Evolutionary conservation across 2,797 vertebrate species (phyloP).

Genomic region (Danionella dracula): DNA sequence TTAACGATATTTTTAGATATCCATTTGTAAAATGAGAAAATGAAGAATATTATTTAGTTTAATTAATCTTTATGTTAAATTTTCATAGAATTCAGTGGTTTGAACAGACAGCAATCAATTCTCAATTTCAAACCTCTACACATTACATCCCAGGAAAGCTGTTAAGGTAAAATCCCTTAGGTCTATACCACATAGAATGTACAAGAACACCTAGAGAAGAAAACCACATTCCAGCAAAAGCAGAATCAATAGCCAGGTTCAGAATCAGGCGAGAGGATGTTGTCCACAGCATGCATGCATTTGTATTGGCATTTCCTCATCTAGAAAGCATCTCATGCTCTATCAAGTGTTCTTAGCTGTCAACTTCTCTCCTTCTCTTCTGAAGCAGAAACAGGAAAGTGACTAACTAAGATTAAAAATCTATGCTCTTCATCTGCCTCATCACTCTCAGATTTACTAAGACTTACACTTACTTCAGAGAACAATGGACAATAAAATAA

Average conservation of each 20-base stretch:
- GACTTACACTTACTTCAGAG: too few relatives aligned
- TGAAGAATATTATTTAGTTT: too few relatives aligned
- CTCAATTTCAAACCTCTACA: too few relatives aligned
- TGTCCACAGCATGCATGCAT: neutral
- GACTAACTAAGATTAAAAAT: slow-evolving; percentile 46
- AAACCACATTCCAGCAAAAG: neutral
- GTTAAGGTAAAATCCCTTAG: neutral
- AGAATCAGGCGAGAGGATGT: neutral
- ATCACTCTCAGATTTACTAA: slow-evolving; percentile 69
- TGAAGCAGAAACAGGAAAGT: too few relatives aligned
- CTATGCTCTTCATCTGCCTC: slow-evolving; percentile 87
- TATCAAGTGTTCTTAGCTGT: neutral
- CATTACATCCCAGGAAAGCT: too few relatives aligned
- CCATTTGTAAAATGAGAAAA: too few relatives aligned
- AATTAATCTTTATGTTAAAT: too few relatives aligned
- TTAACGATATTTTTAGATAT: too few relatives aligned
- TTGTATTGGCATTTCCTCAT: neutral
- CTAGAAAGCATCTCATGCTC: neutral
- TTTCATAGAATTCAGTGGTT: too few relatives aligned
- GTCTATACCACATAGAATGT: neutral
- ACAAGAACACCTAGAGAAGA: neutral
- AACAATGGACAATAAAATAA: too few relatives aligned
- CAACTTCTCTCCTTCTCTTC: neutral
- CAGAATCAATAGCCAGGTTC: neutral
- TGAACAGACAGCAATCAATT: too few relatives aligned